Evolutionary conservation across 2,113 vertebrate species (phyloP), one percentile per base, ranked within the genome.

Genomic region (Spheniscus mendiculus): DNA sequence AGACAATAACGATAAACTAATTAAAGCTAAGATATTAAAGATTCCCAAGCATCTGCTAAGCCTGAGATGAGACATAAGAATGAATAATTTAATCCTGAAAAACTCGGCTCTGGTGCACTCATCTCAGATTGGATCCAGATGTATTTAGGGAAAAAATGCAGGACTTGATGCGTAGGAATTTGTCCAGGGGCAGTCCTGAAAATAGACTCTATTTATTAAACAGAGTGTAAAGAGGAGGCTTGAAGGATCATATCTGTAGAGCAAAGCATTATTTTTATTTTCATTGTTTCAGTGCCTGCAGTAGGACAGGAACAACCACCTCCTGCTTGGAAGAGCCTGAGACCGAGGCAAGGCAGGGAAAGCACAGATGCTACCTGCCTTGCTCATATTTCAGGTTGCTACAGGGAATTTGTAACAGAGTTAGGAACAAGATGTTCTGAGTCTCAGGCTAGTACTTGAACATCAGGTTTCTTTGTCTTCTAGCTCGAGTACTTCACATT

Each of bases 401-500:
- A 13, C 40, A 44, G 77, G 63, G 90, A 83, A 32, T 23, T 29
- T 36, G 74, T 70, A n/a, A 8, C 15, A 19, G 65, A 56, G 38
- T 29, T 12, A 3, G 18, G 83, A 78, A 36, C 50, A 15, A 50
- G 23, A n/a, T 77, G 45, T 44, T 73, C 52, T 1, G 1, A 58
- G 36, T 17, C 91, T 49, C 62, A 38, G 14, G 3, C 18, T 18
- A 4, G 30, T 3, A 3, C 32, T 17, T 15, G 36, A 78, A 38
- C 88, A 42, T 9, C 59, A 61, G 79, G 3, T 47, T 83, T 27
- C 61, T 80, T 90, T 40, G 23, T 82, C 22, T 15, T 36, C 30
- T 55, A 8, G 11, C 70, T 59, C 2, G 0, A 52, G 27, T 3
- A 10, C 25, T 38, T 61, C 23, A 9, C 4, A 0, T 62, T 32